Percentiles rank a stretch among this genome's conserved stretches.
Evolutionary conservation across 2,888 invertebrate species (phyloP).

Genomic region (Caradrina kadenii): DNA sequence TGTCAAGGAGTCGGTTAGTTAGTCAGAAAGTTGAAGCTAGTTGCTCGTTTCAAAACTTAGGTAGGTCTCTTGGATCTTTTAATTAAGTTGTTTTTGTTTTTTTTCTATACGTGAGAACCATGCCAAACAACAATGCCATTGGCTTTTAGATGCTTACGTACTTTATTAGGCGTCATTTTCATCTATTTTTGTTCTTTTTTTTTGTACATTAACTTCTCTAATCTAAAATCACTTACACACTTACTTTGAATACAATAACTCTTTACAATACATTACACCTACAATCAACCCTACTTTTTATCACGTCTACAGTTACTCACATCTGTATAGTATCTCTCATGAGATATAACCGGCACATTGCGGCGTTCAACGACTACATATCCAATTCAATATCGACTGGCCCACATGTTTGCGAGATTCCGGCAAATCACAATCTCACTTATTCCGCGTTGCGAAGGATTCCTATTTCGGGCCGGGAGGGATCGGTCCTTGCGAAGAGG

Average conservation of each 20-base stretch:
- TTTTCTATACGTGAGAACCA: too few species aligned
- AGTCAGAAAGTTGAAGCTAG: too few species aligned
- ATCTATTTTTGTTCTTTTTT: too few species aligned
- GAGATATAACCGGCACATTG: conserved; percentile 4
- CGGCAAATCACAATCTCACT: conserved; percentile 6
- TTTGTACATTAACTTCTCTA: neutral
- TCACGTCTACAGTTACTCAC: neutral
- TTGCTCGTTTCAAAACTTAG: too few species aligned
- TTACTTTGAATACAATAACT: conserved; percentile 18
- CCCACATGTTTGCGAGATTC: conserved; percentile 11
- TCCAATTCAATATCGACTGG: conserved; percentile 34
- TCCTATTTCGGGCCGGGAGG: conserved; percentile 35
- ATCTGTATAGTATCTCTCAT: conserved; percentile 29
- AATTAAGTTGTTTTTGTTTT: too few species aligned
- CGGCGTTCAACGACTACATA: conserved; percentile 19
- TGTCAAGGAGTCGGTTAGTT: too few species aligned
- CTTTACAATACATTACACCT: too few species aligned
- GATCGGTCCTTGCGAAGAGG: conserved; percentile 7
- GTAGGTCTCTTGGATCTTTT: too few species aligned
- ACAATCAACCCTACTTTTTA: neutral
- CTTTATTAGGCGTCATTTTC: too few species aligned
- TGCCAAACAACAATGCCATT: too few species aligned
- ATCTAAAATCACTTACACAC: too few species aligned
- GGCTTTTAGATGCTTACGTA: too few species aligned
- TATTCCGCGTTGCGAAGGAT: conserved; percentile 31